phyloP scores from a whole-genome alignment of 2,113 vertebrate genomes.

The Nasalis larvatus region DNA sequence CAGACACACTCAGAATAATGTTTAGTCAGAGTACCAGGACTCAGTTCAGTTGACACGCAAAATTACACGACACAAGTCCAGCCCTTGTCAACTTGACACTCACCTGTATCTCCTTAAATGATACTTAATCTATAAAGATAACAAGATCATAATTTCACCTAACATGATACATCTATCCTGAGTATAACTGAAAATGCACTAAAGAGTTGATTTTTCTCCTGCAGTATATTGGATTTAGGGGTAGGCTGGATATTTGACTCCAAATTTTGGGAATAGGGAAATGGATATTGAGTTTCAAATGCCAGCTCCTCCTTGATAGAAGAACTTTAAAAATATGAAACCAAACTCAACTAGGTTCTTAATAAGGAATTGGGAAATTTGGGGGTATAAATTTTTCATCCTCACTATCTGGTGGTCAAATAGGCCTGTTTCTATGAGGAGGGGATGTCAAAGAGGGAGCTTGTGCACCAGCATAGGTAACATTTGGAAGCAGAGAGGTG shows the following conservation, averaged over 20 bases:
- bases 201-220: background rate
- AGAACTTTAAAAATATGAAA: background rate
- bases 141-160: background rate
- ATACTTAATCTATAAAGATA: background rate
- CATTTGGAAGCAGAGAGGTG: background rate
- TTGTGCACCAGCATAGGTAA: background rate
- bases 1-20: background rate
- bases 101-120: background rate
- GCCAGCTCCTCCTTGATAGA: background rate
- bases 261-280: background rate
- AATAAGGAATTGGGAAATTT: background rate
- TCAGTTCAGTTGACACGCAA: background rate
- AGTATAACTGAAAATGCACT: background rate
- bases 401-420: background rate
- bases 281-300: background rate
- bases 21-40: background rate
- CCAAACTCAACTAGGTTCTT: background rate
- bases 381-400: background rate
- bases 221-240: background rate
- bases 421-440: background rate
- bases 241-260: background rate
- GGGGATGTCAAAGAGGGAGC: accelerated
- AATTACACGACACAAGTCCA: background rate
- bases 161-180: background rate
- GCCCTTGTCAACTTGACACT: background rate